These are phyloP conservation scores for Enteromius anoplus DNA, from an alignment of 2,797 vertebrate species.

Conservation along the genomic window DNA sequence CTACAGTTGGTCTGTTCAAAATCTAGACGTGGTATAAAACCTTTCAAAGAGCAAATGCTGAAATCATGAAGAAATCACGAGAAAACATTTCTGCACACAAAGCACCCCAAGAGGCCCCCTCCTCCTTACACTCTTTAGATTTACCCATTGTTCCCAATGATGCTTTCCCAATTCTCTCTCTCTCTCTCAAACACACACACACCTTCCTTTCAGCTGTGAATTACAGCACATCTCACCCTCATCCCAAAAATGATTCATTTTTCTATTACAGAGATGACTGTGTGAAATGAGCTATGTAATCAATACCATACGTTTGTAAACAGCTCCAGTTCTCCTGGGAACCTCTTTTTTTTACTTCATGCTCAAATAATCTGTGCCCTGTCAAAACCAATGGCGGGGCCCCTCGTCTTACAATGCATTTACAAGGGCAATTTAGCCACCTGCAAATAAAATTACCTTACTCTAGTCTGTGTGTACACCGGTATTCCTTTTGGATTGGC, in stretches of 20 bases:
- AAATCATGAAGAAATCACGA: conserved; percentile 13
- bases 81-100: conserved; percentile 26
- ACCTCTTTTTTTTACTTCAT: conserved; percentile 75
- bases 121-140: conserved; percentile 46
- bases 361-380: conserved; percentile 73
- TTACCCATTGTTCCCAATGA: conserved; percentile 69
- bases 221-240: conserved; percentile 60
- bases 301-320: conserved; percentile 91
- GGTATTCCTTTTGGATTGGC: conserved; percentile 47
- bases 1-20: not conserved
- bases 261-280: conserved; percentile 92
- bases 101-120: not conserved
- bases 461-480: conserved; percentile 42
- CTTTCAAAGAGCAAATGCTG: not conserved
- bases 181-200: conserved; percentile 50
- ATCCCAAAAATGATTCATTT: conserved; percentile 87
- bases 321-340: conserved; percentile 81
- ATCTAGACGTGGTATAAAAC: not conserved
- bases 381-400: conserved; percentile 67
- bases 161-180: conserved; percentile 67
- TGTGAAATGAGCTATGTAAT: conserved; percentile 96
- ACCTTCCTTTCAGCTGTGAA: conserved; percentile 49
- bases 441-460: conserved; percentile 66
- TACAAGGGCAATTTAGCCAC: conserved; percentile 71
- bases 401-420: conserved; percentile 68